Evolutionary conservation across 64 coral and sea anemone genomes (phyloP), one percentile per base, ranked within the genome.

Genomic region (Montipora efflorescens): DNA sequence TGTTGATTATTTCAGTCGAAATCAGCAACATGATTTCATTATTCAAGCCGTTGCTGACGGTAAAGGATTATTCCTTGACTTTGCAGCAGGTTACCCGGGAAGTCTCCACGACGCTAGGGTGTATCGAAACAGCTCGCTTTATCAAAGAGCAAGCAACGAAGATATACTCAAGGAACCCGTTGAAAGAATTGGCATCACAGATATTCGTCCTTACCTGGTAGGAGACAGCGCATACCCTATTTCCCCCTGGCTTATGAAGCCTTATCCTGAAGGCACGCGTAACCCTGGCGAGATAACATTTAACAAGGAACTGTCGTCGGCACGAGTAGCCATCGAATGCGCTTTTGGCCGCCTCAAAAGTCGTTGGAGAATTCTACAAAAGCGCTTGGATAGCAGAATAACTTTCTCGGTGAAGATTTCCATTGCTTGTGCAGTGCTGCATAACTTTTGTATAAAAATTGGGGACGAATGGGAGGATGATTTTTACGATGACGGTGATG

Each of bases 391-490:
- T 59, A 77, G 78, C 47, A 91, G 67, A 47, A 79, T 91, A 51
- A 66, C 64, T 16, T 79, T 79, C 48, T 64, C 47, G 62, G 67
- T 79, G 18, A 55, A 90, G 78, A 79, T 77, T 47, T 15, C 22
- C 25, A 47, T 90, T 59, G 72, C 87, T 75, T 88, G 67, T 48
- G 87, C 70, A 74, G 49, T 88, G 67, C 87, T 88, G 6, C 87
- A 88, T 67, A 88, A 88, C 14, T 59, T 90, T 79, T 90, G 88
- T 43, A 90, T 90, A 43, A 76, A 82, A 72, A 78, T 48, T 80
- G 72, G 46, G 45, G 93, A 90, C 67, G 88, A 87, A 84, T 95
- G 88, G 81, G 88, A 95, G 57, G 92, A 94, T 74, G 57, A 87
- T 66, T 81, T 85, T 48, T 19, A 69, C 43, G 73, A 79, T 21